phyloP scores from a whole-genome alignment of 2,888 invertebrate genomes.

The Euzophera pinguis region DNA sequence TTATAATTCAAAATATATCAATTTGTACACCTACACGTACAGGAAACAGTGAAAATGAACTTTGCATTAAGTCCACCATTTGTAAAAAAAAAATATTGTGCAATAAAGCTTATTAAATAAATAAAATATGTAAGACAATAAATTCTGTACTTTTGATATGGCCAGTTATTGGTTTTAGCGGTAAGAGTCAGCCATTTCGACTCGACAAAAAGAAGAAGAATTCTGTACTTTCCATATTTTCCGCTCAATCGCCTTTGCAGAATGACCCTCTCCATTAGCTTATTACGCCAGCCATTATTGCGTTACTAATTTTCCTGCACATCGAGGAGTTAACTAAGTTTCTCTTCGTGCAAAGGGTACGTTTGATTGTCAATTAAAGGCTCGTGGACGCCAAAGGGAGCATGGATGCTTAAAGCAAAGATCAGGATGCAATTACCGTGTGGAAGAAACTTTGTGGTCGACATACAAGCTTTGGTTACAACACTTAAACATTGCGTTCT shows the following conservation, averaged over 20 bases:
- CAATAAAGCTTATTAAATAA: too few species aligned
- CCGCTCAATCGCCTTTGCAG: slow-evolving; percentile 27
- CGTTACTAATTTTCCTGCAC: slow-evolving; percentile 76
- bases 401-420: slow-evolving; percentile 44
- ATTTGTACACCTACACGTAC: too few species aligned
- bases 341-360: slow-evolving; percentile 59
- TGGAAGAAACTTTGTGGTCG: slow-evolving; percentile 48
- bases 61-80: too few species aligned
- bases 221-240: neutral
- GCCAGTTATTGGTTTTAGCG: too few species aligned
- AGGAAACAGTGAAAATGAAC: too few species aligned
- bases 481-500: neutral
- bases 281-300: slow-evolving; percentile 71
- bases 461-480: neutral
- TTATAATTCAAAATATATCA: too few species aligned
- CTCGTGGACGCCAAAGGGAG: slow-evolving; percentile 62
- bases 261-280: slow-evolving; percentile 74
- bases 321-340: slow-evolving; percentile 72
- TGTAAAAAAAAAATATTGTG: too few species aligned
- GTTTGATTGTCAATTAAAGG: slow-evolving; percentile 76
- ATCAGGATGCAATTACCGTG: slow-evolving; percentile 67
- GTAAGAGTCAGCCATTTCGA: too few species aligned
- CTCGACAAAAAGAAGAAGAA: too few species aligned
- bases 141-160: neutral
- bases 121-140: too few species aligned